Conservation (phyloP, 1,140 invertebrate genomes). For the Listronotus bonariensis region DNA sequence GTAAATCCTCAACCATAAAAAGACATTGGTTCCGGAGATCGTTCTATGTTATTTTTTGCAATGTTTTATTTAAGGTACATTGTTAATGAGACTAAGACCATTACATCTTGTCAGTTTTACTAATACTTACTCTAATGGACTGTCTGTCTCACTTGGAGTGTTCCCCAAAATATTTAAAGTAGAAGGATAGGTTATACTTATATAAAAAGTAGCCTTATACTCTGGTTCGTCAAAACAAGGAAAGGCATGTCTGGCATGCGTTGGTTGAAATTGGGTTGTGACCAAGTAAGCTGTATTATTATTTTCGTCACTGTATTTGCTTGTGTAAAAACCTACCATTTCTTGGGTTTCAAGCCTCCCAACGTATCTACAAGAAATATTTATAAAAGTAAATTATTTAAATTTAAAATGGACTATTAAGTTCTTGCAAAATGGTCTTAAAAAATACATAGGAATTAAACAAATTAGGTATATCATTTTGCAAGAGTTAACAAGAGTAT, state of each 20-base stretch:
- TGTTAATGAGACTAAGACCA: too few species aligned
- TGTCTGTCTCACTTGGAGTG: not conserved
- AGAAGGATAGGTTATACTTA: constrained; percentile 25
- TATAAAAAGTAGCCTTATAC: constrained; percentile 30
- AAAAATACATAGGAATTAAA: too few species aligned
- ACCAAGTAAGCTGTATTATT: constrained; percentile 54
- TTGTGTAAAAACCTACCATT: constrained; percentile 78
- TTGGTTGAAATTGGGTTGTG: constrained; percentile 38
- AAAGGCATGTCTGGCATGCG: constrained; percentile 27
- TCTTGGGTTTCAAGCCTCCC: constrained; percentile 49
- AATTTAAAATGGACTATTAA: too few species aligned
- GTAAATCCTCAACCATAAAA: too few species aligned
- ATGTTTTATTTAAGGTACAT: too few species aligned
- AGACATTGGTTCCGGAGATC: too few species aligned
- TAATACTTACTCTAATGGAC: not conserved
- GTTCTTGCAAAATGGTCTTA: too few species aligned
- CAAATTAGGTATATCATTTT: too few species aligned
- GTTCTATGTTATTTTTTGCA: too few species aligned
- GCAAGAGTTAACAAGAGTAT: too few species aligned
- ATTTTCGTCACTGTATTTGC: constrained; percentile 64
- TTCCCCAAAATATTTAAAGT: constrained; percentile 6
- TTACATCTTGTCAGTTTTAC: too few species aligned
- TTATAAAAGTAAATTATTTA: too few species aligned
- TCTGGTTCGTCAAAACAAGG: constrained; percentile 32
- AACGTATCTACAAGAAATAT: constrained; percentile 18